Evolutionary conservation across 2,888 invertebrate genomes (phyloP), one percentile per base, ranked within the genome.

Genomic region (Apodemia hepburni): DNA sequence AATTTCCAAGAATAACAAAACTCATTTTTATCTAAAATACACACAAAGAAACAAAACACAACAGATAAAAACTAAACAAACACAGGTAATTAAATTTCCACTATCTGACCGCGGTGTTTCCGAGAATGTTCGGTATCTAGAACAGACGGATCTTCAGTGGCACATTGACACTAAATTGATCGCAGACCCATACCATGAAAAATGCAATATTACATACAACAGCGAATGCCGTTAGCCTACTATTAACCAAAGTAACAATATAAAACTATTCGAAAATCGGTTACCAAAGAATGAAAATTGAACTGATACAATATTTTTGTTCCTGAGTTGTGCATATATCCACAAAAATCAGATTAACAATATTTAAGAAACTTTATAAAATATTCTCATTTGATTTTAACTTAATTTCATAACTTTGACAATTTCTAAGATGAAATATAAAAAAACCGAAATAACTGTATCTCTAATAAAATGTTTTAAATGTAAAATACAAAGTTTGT

Each of bases 61-160:
- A 57, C 7, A 29, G 57, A 57, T 29, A 57, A 57, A 57, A 57
- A 57, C 57, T 57, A 29, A 57, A 57, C 57, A 57, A 57, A 57
- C 57, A 57, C 57, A 29, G 57, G n/a, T 29, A 57, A 57, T 57
- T 57, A 57, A 57, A 27, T 57, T 57, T 57, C 57, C 70, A 73
- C 72, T 68, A 60, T 27, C 27, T 60, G 38, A 38, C 47, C 35
- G 38, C 38, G 4, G 17, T 29, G 59, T 59, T 59, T 59, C 59
- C 18, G 15, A 18, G 35, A 59, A 59, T 17, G 35, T n/a, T 8
- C 17, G 15, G 12, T 35, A 59, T 80, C 70, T 81, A 80, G 82
- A 75, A 71, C 84, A 87, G 69, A 77, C 87, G 90, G 89, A 85
- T 79, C 79, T 76, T 66, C 68, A 69, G 69, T 75, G 87, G 73